These are phyloP conservation scores for Arothron firmamentum DNA, from an alignment of 2,113 vertebrate species.

Conservation along the genomic window DNA sequence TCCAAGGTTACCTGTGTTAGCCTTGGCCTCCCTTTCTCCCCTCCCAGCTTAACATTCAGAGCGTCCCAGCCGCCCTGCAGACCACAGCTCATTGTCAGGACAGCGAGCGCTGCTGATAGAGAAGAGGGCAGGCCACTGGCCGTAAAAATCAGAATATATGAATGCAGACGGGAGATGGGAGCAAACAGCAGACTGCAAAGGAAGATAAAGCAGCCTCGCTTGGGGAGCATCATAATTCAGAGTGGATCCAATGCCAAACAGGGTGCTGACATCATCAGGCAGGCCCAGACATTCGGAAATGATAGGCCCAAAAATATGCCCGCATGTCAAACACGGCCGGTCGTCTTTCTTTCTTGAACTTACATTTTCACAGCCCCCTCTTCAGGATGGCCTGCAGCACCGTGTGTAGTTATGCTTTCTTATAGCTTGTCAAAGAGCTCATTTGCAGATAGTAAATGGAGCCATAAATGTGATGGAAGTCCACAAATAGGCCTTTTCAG, in stretches of 20 bases:
- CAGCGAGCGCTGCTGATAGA: constrained; percentile 18
- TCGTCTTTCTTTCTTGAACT: constrained; percentile 36
- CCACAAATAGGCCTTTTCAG: constrained; percentile 60
- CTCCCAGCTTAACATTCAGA: constrained; percentile 38
- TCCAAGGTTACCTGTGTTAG: constrained; percentile 51
- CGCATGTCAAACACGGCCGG: constrained; percentile 42
- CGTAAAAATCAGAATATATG: constrained; percentile 40
- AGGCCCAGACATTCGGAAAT: constrained; percentile 32
- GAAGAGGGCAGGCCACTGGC: constrained; percentile 26
- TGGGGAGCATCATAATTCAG: constrained; percentile 12
- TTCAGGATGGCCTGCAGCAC: background rate
- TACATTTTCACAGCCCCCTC: constrained; percentile 28
- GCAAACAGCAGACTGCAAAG: constrained; percentile 4
- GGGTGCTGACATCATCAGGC: constrained; percentile 57
- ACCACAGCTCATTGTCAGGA: constrained; percentile 46
- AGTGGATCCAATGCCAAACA: constrained; percentile 20
- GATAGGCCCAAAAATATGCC: constrained; percentile 46
- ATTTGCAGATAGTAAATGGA: constrained; percentile 61
- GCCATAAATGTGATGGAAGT: constrained; percentile 58
- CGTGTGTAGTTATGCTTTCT: constrained; percentile 37
- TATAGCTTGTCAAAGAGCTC: constrained; percentile 53
- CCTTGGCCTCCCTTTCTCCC: constrained; percentile 38
- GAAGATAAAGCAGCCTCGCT: constrained; percentile 11
- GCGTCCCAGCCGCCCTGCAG: constrained; percentile 29
- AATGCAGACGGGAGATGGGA: constrained; percentile 17